Evolutionary conservation across 2,113 vertebrate species (phyloP).

Genomic region (Ploceus nigricollis): DNA sequence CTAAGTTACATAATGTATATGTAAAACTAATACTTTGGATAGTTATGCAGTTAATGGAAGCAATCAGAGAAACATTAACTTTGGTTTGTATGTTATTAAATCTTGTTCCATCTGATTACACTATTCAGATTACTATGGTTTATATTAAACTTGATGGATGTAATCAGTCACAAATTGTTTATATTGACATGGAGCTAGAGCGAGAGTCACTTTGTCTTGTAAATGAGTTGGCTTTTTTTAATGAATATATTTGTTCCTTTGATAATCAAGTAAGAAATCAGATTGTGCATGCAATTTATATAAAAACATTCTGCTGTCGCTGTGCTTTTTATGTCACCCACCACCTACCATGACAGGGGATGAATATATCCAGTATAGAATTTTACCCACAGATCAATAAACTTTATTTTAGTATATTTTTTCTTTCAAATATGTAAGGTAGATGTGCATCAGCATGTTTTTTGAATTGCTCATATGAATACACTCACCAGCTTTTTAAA

Average conservation of each 20-base stretch:
- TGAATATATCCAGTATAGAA: not conserved
- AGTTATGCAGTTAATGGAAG: slow-evolving; percentile 26
- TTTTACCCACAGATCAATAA: not conserved
- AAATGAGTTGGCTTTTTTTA: not conserved
- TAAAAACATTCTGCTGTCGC: not conserved
- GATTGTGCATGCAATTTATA: not conserved
- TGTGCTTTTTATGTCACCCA: not conserved
- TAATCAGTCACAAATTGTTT: slow-evolving; percentile 30
- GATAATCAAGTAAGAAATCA: slow-evolving; percentile 5
- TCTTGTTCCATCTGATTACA: slow-evolving; percentile 35
- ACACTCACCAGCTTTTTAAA: not conserved
- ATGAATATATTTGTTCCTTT: slow-evolving; percentile 7
- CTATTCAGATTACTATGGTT: slow-evolving; percentile 37
- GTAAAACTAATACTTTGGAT: slow-evolving; percentile 9
- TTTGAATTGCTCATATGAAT: not conserved
- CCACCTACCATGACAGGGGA: not conserved
- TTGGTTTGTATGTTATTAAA: slow-evolving; percentile 31
- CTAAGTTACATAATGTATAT: not conserved
- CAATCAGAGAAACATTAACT: slow-evolving; percentile 19
- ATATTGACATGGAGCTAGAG: not conserved
- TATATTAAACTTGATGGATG: slow-evolving; percentile 36
- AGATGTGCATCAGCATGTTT: not conserved
- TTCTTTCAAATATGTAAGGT: not conserved
- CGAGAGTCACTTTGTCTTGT: not conserved
- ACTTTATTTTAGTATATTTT: not conserved